Conservation (phyloP, 2,888 invertebrate genomes). For the Venusia cambrica region DNA sequence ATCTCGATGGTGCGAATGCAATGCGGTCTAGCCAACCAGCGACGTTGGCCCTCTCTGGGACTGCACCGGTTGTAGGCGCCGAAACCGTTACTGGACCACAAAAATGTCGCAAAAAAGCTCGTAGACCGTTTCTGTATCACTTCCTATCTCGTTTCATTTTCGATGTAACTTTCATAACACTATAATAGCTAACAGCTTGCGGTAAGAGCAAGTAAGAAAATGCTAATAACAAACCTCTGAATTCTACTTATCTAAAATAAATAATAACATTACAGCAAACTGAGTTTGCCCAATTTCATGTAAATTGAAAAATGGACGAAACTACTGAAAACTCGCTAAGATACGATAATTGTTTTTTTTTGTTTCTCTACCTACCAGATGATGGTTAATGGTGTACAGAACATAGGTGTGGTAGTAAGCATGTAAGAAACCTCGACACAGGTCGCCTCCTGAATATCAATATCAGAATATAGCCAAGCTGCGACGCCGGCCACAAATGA, state of each 20-base stretch:
- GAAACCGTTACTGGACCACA: slow-evolving; percentile 68
- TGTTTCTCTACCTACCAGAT: too few species aligned
- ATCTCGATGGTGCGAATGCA: slow-evolving; percentile 5
- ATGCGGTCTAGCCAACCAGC: slow-evolving; percentile 11
- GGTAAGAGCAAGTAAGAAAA: too few species aligned
- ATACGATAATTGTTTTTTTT: too few species aligned
- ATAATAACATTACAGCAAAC: too few species aligned
- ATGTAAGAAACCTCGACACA: slow-evolving; percentile 61
- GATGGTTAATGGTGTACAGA: slow-evolving; percentile 58
- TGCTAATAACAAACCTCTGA: too few species aligned
- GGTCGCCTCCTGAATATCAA: slow-evolving; percentile 74
- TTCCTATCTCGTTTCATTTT: slow-evolving; percentile 65
- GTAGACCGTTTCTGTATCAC: slow-evolving; percentile 71
- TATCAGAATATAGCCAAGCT: slow-evolving; percentile 64
- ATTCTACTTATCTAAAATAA: too few species aligned
- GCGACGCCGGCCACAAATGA: slow-evolving; percentile 66
- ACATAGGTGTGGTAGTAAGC: slow-evolving; percentile 52
- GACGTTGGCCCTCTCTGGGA: slow-evolving; percentile 21
- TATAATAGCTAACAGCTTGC: slow-evolving; percentile 16
- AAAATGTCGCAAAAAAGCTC: slow-evolving; percentile 66
- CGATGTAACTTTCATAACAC: slow-evolving; percentile 68
- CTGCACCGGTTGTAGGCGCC: slow-evolving; percentile 44
- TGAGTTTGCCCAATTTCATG: too few species aligned
- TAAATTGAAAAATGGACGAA: too few species aligned
- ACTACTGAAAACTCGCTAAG: too few species aligned